phyloP scores from a whole-genome alignment of 2,888 invertebrate genomes.

The Trisateles emortualis region DNA sequence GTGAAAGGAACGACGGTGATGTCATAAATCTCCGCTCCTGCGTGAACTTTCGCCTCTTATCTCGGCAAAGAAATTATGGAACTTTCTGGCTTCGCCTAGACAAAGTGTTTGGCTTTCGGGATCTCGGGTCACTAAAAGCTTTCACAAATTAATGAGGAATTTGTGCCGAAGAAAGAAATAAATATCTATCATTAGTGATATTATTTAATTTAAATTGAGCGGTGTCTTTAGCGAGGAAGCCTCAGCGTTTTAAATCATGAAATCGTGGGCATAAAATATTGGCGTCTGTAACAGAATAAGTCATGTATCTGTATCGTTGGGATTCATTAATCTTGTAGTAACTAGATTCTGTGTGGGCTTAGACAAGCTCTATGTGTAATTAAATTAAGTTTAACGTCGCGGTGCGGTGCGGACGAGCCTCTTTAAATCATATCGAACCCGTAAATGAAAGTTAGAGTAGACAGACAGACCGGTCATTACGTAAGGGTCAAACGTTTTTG shows the following conservation, averaged over 20 bases:
- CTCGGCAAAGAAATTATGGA: slow-evolving; percentile 86
- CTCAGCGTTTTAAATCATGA: slow-evolving; percentile 36
- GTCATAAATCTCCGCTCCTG: slow-evolving; percentile 86
- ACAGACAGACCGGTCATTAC: slow-evolving; percentile 47
- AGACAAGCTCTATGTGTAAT: slow-evolving; percentile 78
- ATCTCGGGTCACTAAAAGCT: slow-evolving; percentile 80
- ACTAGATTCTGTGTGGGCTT: slow-evolving; percentile 80
- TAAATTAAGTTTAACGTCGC: slow-evolving; percentile 77
- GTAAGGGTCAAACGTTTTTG: slow-evolving; percentile 34
- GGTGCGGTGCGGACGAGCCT: slow-evolving; percentile 60
- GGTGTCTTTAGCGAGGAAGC: slow-evolving; percentile 31
- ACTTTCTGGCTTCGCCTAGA: slow-evolving; percentile 85
- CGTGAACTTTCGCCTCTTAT: slow-evolving; percentile 87
- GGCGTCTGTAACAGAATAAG: slow-evolving; percentile 47
- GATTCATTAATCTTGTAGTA: slow-evolving; percentile 80
- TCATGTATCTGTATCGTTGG: slow-evolving; percentile 61
- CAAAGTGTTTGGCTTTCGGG: slow-evolving; percentile 85
- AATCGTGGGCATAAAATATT: slow-evolving; percentile 50
- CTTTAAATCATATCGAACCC: slow-evolving; percentile 76
- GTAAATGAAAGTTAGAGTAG: slow-evolving; percentile 56
- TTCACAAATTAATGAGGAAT: slow-evolving; percentile 76
- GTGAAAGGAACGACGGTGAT: slow-evolving; percentile 86
- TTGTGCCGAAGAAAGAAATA: slow-evolving; percentile 55
- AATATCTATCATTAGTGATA: slow-evolving; percentile 42
- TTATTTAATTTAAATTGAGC: slow-evolving; percentile 41